Base-by-base conservation (phyloP, 2,113 vertebrate species). In the Engystomops pustulosus region DNA sequence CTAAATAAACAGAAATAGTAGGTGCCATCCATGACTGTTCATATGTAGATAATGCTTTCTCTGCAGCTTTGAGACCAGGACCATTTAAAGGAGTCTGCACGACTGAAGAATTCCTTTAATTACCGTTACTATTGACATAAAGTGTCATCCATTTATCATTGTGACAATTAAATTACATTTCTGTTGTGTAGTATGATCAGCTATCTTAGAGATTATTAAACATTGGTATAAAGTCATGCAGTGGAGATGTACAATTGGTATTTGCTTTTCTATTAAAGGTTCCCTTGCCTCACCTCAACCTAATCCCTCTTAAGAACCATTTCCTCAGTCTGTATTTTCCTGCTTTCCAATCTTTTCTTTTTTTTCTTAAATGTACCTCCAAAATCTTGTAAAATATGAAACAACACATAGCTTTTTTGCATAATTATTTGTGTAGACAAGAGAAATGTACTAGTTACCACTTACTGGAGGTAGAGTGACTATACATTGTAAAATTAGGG, bases 51-150 rank as follows among this genome's bases (percentile, higher is more conserved):
- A 71, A 47, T 49, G 44, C 71, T 47, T 18, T 47, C 12, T 45
- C 71, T 25, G 44, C 23, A 27, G 30, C 14, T 45, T 30, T 30
- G 25, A 74, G 71, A 49, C 30, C 71, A 74, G 49, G 71, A 45
- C 5, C 69, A 25, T 45, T 23, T 71, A 38, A 44, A 71, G 20
- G 45, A 49, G 30, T 5, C 1, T 18, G 32, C 44, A 74, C 30
- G 71, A 45, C 15, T 53, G 45, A 75, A 75, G 45, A 53, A 25
- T 51, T 74, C 41, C 23, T 49, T 32, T 75, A 30, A 75, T 75
- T 75, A 75, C 44, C 27, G 20, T 34, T 47, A 34, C 45, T 75
- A 75, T 53, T 75, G 72, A 75, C 44, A 53, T 32, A 51, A 51
- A 75, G 30, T 53, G 30, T 17, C 1, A 14, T 38, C 27, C 74